Base-by-base conservation (phyloP, 1,140 invertebrate species). In the Tetramorium simillimum region DNA sequence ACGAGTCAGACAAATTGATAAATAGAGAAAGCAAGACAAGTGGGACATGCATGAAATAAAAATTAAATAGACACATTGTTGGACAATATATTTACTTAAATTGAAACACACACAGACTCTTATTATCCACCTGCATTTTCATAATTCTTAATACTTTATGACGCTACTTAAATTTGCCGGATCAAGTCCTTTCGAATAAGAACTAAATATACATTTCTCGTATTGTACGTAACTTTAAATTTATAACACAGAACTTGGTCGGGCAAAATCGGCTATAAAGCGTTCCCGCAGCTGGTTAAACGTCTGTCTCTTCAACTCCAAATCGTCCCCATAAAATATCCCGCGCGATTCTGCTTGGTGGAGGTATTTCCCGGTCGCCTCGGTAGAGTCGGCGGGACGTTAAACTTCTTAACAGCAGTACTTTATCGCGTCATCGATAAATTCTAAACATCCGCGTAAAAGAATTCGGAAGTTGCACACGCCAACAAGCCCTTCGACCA, bases 341-440 rank as follows among this genome's bases (percentile, higher is more conserved):
- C 14, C 6, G 53, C n/a, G 63, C 65, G 21, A 43, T 81, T 69
- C 43, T 53, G n/a, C 51, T 60, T 62, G 49, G 40, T 49, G 14
- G 73, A 72, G 49, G 43, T 60, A 37, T 86, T 49, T 86, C 33
- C 33, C 85, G 49, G 43, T 62, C 49, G 56, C 21, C 18, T 49
- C 16, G 37, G 65, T 73, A 58, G 76, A 72, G 62, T 72, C 33
- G 73, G 46, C 70, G 60, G 88, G 87, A 73, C 81, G 75, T 63
- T 85, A 75, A 88, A 89, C 87, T 88, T 89, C 60, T 53, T 40
- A 69, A 16, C 72, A 43, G 60, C 60, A 56, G 58, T 89, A 89
- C 82, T 89, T 89, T 89, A 89, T 86, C 87, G 87, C 67, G 82
- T 85, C 84, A 86, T 89, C 88, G 85, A 90, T 90, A 90, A 89